These are phyloP conservation scores for Drosophila athabasca DNA, from an alignment of 1,140 invertebrate species.

Conservation along the genomic window DNA sequence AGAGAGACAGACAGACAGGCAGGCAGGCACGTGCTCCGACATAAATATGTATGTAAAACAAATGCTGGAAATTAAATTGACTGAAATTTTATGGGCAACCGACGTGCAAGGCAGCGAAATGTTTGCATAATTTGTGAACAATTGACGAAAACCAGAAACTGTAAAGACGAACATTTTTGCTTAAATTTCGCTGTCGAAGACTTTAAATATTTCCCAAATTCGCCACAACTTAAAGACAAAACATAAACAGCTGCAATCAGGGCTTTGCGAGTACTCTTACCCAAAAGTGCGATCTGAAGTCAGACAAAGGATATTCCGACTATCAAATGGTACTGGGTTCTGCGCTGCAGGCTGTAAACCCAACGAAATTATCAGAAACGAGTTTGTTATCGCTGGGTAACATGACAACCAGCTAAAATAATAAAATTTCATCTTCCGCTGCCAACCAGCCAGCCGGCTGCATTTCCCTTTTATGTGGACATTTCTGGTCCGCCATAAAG, in stretches of 20 bases:
- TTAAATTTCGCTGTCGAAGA: not conserved
- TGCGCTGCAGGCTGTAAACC: conserved; percentile 36
- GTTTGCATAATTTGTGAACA: conserved; percentile 52
- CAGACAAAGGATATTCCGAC: conserved; percentile 26
- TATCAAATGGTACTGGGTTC: conserved; percentile 5
- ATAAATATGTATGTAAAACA: conserved; percentile 55
- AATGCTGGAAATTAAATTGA: conserved; percentile 61
- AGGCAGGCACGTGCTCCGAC: conserved; percentile 36
- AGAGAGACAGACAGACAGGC: conserved; percentile 24
- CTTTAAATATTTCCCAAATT: no score
- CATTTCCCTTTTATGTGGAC: conserved; percentile 35
- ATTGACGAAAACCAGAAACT: conserved; percentile 31
- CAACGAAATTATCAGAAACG: conserved; percentile 57
- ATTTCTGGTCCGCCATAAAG: conserved; percentile 1
- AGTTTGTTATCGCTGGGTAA: conserved; percentile 50
- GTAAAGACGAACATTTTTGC: not conserved
- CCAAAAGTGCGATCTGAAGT: conserved; percentile 20
- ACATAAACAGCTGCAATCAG: not conserved
- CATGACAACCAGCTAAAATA: conserved; percentile 54
- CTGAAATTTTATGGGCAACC: conserved; percentile 56
- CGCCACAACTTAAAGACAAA: no score
- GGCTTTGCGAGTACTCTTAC: not conserved
- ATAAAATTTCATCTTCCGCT: conserved; percentile 43
- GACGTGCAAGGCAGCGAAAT: conserved; percentile 58
- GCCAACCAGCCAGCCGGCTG: conserved; percentile 1